These are phyloP conservation scores for Diplazon laetatorius DNA, from an alignment of 2,888 invertebrate genomes.

Conservation along the genomic window DNA sequence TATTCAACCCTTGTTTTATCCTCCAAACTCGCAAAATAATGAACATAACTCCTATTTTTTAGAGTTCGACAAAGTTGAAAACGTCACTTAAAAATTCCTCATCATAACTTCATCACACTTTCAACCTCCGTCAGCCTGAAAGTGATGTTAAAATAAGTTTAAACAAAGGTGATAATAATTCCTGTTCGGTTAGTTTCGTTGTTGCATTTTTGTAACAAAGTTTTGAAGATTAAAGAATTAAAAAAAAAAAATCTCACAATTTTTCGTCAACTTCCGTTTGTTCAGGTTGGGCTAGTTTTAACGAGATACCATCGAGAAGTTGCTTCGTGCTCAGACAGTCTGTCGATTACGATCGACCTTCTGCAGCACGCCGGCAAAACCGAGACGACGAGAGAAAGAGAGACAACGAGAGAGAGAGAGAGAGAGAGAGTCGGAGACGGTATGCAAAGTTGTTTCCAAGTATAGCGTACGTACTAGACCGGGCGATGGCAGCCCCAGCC, in stretches of 20 bases:
- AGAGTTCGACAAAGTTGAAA: no score
- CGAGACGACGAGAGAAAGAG: slow-evolving; percentile 17
- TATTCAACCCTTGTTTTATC: no score
- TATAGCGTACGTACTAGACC: slow-evolving; percentile 23
- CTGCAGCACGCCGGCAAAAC: slow-evolving; percentile 30
- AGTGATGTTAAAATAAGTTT: no score
- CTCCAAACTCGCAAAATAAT: no score
- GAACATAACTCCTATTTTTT: no score
- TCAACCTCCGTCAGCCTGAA: no score
- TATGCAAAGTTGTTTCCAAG: slow-evolving; percentile 45
- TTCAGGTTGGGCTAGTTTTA: slow-evolving; percentile 7
- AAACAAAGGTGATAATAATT: no score
- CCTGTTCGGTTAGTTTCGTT: no score
- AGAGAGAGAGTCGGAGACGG: slow-evolving; percentile 27
- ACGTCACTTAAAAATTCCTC: no score
- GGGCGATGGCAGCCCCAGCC: background rate
- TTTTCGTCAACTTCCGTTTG: slow-evolving; percentile 49
- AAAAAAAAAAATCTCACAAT: slow-evolving; percentile 5
- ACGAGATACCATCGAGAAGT: slow-evolving; percentile 15
- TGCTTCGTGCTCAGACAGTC: slow-evolving; percentile 55
- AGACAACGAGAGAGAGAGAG: background rate
- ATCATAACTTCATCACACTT: no score
- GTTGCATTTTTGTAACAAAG: no score
- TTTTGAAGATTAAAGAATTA: no score
- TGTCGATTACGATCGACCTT: slow-evolving; percentile 60